Conservation (phyloP, 2,888 invertebrate genomes). For the Copidosoma aretas region DNA sequence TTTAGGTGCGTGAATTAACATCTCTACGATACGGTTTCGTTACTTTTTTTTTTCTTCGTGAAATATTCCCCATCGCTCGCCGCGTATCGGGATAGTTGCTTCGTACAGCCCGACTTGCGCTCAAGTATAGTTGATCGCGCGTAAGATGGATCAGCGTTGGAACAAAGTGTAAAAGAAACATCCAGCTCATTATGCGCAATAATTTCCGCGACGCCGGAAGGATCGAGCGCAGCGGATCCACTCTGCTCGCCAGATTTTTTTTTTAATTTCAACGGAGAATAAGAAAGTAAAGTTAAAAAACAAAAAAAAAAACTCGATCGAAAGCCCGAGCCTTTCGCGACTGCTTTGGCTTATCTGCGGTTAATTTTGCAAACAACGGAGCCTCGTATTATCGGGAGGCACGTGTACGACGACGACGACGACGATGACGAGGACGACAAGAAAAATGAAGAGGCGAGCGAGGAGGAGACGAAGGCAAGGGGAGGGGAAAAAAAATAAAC, state of each 20-base stretch:
- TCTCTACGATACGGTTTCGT: no score
- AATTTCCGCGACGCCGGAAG: no score
- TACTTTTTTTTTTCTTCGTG: no score
- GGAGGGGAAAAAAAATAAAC: slow-evolving; percentile 27
- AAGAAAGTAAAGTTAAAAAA: background rate
- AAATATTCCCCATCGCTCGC: no score
- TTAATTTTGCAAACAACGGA: slow-evolving; percentile 35
- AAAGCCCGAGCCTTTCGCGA: slow-evolving; percentile 15
- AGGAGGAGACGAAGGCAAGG: background rate
- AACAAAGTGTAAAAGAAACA: no score
- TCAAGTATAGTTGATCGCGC: background rate
- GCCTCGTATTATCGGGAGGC: slow-evolving; percentile 22
- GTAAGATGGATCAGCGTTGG: background rate
- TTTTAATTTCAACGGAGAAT: background rate
- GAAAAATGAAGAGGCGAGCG: background rate
- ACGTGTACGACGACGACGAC: slow-evolving; percentile 4
- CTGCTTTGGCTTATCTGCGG: slow-evolving; percentile 24
- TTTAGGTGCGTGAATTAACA: no score
- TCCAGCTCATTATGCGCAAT: no score
- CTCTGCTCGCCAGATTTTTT: background rate
- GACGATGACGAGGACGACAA: slow-evolving; percentile 8
- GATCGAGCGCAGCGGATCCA: no score
- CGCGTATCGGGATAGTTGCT: no score
- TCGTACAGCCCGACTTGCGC: background rate
- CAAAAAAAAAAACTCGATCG: background rate